These are phyloP conservation scores for Leguminivora glycinivorella DNA, from an alignment of 1,140 invertebrate species.

Conservation along the genomic window DNA sequence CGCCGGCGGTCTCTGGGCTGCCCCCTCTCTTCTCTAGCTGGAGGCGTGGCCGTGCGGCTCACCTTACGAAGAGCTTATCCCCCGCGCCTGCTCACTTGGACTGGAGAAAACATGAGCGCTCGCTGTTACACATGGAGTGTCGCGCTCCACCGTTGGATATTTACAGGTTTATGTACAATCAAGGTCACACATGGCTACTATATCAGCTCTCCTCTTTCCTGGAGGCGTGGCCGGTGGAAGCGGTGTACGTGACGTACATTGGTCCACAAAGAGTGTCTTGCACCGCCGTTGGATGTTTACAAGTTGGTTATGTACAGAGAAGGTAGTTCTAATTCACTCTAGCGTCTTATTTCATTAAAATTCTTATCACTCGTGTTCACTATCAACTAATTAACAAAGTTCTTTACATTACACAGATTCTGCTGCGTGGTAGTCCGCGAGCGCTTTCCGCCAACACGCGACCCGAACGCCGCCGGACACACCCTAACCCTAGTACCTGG, in stretches of 20 bases:
- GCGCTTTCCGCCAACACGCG: slow-evolving; percentile 86
- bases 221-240: slow-evolving; percentile 44
- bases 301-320: too few relatives aligned
- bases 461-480: slow-evolving; percentile 87
- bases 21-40: slow-evolving; percentile 43
- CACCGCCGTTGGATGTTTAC: slow-evolving; percentile 54
- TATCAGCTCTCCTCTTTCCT: slow-evolving; percentile 39
- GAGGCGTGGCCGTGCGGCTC: slow-evolving; percentile 45
- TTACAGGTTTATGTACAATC: slow-evolving; percentile 45
- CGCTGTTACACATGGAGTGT: slow-evolving; percentile 58
- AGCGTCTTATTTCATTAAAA: too few relatives aligned
- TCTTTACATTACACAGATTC: slow-evolving; percentile 81
- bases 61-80: slow-evolving; percentile 42
- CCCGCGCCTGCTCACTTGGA: slow-evolving; percentile 41
- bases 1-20: slow-evolving; percentile 42
- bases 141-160: slow-evolving; percentile 51
- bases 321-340: too few relatives aligned
- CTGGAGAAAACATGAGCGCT: slow-evolving; percentile 49
- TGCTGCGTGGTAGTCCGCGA: slow-evolving; percentile 89
- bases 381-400: neutral
- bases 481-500: slow-evolving; percentile 91
- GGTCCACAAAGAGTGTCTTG: slow-evolving; percentile 57
- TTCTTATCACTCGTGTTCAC: slow-evolving; percentile 11
- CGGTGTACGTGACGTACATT: slow-evolving; percentile 44
- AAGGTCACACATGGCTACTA: too few relatives aligned